Evolutionary conservation across 2,888 invertebrate genomes (phyloP), one percentile per base, ranked within the genome.

Genomic region (Lysandra bellargus): DNA sequence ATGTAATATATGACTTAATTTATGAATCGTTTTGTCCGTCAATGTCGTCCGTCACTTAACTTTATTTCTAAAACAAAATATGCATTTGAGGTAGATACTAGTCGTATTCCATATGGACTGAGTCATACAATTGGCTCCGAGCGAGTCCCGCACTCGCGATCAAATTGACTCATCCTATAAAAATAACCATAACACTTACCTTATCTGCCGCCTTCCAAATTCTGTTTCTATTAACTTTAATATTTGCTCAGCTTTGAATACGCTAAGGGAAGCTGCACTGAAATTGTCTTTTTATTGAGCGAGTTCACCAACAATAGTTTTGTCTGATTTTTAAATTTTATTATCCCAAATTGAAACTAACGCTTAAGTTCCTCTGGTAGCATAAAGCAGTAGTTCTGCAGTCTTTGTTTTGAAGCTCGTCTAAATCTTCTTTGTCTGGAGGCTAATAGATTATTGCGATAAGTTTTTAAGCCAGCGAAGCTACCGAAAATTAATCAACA

Each of bases 101-200:
- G 17, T 57, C 4, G 17, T 17, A 57, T 57, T 4, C 17, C 69
- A 69, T 33, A 69, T 33, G 14, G 33, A 14, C 33, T 33, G 69
- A 33, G 14, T 69, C 69, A 69, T 33, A 37, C 33, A 33, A 69
- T 37, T 69, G 33, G 69, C 69, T 30, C 69, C 2, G n/a, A 61
- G 60, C 30, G 23, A 23, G 23, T 7, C 6, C n/a, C 60, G 60
- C 61, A 3, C 69, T 69, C 69, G 33, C 14, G 14, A 33, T 69
- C 37, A 17, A 69, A 69, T 69, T 69, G 69, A 69, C 33, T 69
- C 69, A 69, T 69, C 33, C 69, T 69, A 69, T 69, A 69, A 69
- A 69, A 69, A 69, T 69, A 69, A 69, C 69, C 69, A 69, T 69
- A 69, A 69, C 69, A 69, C 33, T 69, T 69, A 69, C 69, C 33